A percentile compares a stretch with the other conserved stretches of the same genome.
Conservation (phyloP, 2,113 vertebrate species). For the Calidris pugnax region DNA sequence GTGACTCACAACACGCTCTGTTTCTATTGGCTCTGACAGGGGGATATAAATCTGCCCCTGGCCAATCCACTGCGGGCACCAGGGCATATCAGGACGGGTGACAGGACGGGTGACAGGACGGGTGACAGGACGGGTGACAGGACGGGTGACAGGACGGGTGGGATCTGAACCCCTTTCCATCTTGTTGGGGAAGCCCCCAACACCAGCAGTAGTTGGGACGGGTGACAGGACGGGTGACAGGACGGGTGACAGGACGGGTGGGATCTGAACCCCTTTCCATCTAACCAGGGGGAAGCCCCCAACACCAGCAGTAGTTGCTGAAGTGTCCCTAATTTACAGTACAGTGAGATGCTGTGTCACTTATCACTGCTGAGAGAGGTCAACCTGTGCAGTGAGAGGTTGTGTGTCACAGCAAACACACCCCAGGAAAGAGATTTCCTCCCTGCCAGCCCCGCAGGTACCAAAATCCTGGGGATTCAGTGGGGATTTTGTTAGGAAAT, state of each 20-base stretch:
- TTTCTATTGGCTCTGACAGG: conserved; percentile 85
- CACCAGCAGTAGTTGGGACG: background rate
- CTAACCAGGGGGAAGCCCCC: background rate
- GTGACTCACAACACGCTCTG: conserved; percentile 69
- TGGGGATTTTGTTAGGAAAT: background rate
- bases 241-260: conserved; percentile 55
- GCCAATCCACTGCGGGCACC: conserved; percentile 79
- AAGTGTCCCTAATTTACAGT: background rate
- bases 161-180: background rate
- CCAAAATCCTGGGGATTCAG: background rate
- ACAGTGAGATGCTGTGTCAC: background rate
- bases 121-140: background rate
- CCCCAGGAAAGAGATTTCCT: background rate
- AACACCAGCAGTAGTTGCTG: background rate
- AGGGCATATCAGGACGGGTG: conserved; percentile 71
- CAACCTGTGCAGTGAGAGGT: background rate
- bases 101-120: conserved; percentile 45
- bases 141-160: conserved; percentile 55
- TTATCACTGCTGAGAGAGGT: background rate
- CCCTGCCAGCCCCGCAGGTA: background rate
- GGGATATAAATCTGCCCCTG: conserved; percentile 83
- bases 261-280: background rate
- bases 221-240: background rate
- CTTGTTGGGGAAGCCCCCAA: background rate
- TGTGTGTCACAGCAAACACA: background rate